Conservation (phyloP, 2,888 invertebrate species). For the Amiota mariae region DNA sequence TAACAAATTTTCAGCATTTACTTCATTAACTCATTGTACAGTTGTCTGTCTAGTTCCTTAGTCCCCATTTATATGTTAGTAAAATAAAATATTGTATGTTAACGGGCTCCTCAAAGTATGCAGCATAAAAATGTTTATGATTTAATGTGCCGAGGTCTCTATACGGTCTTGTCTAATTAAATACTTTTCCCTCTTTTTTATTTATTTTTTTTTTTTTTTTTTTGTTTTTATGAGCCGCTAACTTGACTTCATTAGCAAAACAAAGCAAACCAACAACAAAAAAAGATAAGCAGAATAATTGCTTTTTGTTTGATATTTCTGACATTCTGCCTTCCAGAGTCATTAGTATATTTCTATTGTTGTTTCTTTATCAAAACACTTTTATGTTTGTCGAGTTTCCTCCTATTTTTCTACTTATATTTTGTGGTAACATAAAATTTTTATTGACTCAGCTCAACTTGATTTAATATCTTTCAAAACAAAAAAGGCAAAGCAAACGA, state of each 20-base stretch:
- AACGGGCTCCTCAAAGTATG: not conserved
- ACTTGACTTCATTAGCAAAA: constrained; percentile 9
- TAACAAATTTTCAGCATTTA: not conserved
- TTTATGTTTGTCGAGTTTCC: not conserved
- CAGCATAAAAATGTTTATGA: constrained; percentile 10
- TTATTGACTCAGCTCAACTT: not conserved
- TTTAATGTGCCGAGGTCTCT: not conserved
- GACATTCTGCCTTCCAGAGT: not conserved
- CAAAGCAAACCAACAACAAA: not conserved
- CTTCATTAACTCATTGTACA: not conserved
- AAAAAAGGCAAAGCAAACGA: not conserved
- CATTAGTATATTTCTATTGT: not conserved
- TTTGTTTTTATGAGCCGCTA: not conserved
- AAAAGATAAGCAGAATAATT: not conserved
- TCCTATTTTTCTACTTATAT: too few species aligned
- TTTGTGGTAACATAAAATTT: constrained; percentile 3
- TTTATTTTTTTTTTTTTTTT: not conserved
- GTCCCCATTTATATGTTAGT: not conserved
- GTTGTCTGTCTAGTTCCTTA: too few species aligned
- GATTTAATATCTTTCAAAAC: not conserved
- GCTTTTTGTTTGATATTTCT: not conserved
- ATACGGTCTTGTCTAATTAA: not conserved
- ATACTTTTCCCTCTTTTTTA: not conserved
- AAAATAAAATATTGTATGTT: constrained; percentile 3
- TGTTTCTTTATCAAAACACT: not conserved